Evolutionary conservation across 1,140 invertebrate genomes (phyloP).

Genomic region (Panagrolaimus sp.): DNA sequence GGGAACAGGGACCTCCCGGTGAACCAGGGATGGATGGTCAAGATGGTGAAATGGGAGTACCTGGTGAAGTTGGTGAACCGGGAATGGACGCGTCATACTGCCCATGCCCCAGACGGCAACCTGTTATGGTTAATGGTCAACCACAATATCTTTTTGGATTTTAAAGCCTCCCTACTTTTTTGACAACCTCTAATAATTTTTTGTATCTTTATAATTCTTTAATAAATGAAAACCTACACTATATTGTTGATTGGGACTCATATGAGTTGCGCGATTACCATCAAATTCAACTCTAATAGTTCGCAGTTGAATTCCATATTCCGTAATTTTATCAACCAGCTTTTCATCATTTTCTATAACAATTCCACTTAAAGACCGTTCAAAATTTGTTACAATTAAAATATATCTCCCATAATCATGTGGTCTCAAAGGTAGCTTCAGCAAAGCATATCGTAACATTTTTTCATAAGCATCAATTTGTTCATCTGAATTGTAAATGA

Average conservation of each 20-base stretch:
- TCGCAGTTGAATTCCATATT: background rate
- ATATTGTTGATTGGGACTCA: background rate
- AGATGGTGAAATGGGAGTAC: background rate
- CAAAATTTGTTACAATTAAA: background rate
- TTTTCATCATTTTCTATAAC: background rate
- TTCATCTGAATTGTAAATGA: too few species aligned
- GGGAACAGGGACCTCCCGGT: background rate
- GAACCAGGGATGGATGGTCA: background rate
- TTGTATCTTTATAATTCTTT: too few species aligned
- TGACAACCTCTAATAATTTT: too few species aligned
- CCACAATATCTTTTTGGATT: slow-evolving; percentile 3
- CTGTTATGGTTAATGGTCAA: background rate
- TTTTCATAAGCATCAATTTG: background rate
- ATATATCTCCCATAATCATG: slow-evolving; percentile 8
- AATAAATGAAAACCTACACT: too few species aligned
- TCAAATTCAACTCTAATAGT: background rate
- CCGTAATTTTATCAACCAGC: background rate
- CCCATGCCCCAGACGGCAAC: slow-evolving; percentile 19
- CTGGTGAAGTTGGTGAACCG: slow-evolving; percentile 19
- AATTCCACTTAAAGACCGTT: background rate
- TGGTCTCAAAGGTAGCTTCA: background rate
- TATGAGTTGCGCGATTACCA: background rate
- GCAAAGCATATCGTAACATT: background rate
- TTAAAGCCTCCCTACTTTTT: background rate
- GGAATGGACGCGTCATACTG: slow-evolving; percentile 26